Evolutionary conservation across 2,888 invertebrate genomes (phyloP).

Genomic region (Erebia epiphron): DNA sequence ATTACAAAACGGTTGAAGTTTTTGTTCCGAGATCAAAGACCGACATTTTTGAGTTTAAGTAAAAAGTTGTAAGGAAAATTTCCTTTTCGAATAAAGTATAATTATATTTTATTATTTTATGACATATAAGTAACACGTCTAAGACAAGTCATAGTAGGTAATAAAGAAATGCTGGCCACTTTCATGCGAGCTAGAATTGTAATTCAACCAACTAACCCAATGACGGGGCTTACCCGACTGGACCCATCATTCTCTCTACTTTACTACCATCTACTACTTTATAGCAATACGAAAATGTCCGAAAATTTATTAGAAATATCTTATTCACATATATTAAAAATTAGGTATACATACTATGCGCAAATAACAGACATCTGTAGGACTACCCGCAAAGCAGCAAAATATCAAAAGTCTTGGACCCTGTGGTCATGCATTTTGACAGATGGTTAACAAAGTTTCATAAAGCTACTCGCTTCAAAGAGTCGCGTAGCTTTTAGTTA

Average conservation of each 20-base stretch:
- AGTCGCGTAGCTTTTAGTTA: background rate
- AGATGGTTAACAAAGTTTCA: background rate
- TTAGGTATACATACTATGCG: too few species aligned
- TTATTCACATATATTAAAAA: too few species aligned
- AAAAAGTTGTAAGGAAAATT: constrained; percentile 9
- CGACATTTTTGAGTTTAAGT: constrained; percentile 5
- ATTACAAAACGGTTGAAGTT: constrained; percentile 4
- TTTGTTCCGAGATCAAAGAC: constrained; percentile 7
- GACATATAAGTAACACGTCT: background rate
- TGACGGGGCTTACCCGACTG: too few species aligned
- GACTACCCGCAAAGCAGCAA: too few species aligned
- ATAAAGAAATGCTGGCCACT: background rate
- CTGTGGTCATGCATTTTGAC: background rate
- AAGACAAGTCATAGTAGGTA: background rate
- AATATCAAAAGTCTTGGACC: background rate
- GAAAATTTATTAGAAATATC: too few species aligned
- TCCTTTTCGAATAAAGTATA: background rate
- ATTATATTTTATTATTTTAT: constrained; percentile 1
- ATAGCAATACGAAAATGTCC: too few species aligned
- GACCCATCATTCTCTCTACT: too few species aligned
- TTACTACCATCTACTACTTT: too few species aligned
- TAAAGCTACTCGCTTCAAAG: background rate
- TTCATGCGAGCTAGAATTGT: too few species aligned
- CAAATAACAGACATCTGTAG: too few species aligned
- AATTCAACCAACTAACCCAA: too few species aligned